Conservation (phyloP, 2,888 invertebrate species). For the Rhopalosiphum nymphaeae region DNA sequence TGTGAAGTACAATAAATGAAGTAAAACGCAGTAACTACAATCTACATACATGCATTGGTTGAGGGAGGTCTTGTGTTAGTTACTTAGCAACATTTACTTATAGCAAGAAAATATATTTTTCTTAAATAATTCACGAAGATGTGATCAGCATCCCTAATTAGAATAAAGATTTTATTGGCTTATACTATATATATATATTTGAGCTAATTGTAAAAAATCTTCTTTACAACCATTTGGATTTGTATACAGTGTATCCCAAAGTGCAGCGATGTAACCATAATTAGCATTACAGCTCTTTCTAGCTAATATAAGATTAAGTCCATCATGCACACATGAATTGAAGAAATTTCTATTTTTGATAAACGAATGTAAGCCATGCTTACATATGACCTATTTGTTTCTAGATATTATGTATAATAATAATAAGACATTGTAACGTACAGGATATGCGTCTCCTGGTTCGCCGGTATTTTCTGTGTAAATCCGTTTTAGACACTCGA, state of each 20-base stretch:
- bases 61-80: not conserved
- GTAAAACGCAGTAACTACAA: not conserved
- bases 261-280: too few species aligned
- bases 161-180: not conserved
- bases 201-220: not conserved
- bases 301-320: not conserved
- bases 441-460: constrained; percentile 79
- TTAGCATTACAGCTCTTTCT: not conserved
- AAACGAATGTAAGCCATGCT: not conserved
- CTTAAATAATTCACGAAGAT: not conserved
- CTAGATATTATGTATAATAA: not conserved
- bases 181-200: not conserved
- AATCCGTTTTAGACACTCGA: constrained; percentile 78
- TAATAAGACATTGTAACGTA: constrained; percentile 70
- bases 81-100: not conserved
- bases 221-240: not conserved
- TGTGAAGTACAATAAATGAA: not conserved
- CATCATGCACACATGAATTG: not conserved
- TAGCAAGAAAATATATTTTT: not conserved
- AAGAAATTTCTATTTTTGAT: not conserved
- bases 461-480: constrained; percentile 82
- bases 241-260: too few species aligned
- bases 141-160: not conserved
- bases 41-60: not conserved
- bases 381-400: not conserved